Conservation (phyloP, 1,140 invertebrate genomes). For the Leptonema lineaticorne region DNA sequence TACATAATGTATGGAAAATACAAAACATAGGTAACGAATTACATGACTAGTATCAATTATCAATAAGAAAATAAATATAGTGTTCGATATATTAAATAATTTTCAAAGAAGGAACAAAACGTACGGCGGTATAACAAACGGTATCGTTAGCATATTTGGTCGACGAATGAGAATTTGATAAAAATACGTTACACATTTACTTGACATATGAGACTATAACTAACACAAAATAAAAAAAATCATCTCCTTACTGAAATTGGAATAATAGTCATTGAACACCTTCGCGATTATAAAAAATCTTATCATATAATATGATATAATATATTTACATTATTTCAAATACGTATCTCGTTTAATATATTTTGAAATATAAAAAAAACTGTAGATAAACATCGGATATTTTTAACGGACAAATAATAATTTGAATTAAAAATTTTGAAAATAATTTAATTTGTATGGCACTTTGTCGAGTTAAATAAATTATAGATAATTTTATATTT, state of each 20-base stretch:
- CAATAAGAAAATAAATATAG: background rate
- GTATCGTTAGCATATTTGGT: too few species aligned
- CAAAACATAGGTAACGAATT: constrained; percentile 41
- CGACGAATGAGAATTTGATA: too few species aligned
- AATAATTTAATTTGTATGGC: too few species aligned
- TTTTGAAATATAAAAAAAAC: too few species aligned
- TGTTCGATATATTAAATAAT: background rate
- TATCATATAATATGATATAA: background rate
- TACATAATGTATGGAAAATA: constrained; percentile 40
- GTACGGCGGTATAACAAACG: too few species aligned
- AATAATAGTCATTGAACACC: constrained; percentile 12
- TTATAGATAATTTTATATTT: too few species aligned
- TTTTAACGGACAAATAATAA: too few species aligned
- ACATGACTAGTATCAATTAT: constrained; percentile 36
- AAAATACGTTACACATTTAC: background rate
- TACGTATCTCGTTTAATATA: too few species aligned
- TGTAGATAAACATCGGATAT: too few species aligned
- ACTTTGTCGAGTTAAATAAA: too few species aligned
- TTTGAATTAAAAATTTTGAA: too few species aligned
- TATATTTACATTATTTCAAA: too few species aligned
- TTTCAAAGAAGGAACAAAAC: background rate
- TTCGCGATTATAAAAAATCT: constrained; percentile 1
- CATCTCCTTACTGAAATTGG: background rate
- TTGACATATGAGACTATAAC: background rate
- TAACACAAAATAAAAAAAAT: background rate